Base-by-base conservation (phyloP, 2,113 vertebrate genomes). In the Cebus imitator region DNA sequence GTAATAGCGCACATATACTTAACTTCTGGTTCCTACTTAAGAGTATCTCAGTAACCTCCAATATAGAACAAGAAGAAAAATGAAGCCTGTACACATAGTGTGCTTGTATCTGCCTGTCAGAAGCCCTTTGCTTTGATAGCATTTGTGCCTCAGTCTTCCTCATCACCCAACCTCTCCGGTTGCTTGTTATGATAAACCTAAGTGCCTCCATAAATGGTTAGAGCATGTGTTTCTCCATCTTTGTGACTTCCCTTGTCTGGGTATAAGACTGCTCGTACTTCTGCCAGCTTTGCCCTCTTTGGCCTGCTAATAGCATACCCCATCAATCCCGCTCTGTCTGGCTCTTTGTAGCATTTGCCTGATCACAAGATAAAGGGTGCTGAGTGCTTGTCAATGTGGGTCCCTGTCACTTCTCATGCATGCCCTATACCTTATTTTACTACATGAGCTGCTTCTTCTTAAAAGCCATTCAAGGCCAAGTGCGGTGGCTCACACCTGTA, bases 401-500 rank as follows among this genome's bases (percentile, higher is more conserved):
- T 25, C 40, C 84, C 45, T 61, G 37, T 66, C 23, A 1, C 32
- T 40, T 50, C 61, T 83, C 79, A 0, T 32, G 82, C 45, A 96
- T 57, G 14, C 66, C 52, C 52, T 43, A 0, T 1, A 64, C 25
- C 73, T 94, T 90, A 35, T 64, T 48, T 92, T 40, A 82, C 72
- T 73, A 21, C 32, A 5, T 17, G 55, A 80, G 68, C 79, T 95
- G 91, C 75, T 80, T 89, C 52, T 48, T 84, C 78, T 94, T 89
- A 50, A 97, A 97, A 96, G 89, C 79, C 93, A 93, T 93, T 68
- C 43, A 87, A 91, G 52, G 52, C 52, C 5, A 5, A 16, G 52
- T 6, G 5, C 16, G 5, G 52, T 17, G 52, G 52, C 52, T 52
- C 52, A 52, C 16, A 1, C 16, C 52, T 17, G 14, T 52, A 52